Base-by-base conservation (phyloP, 2,888 invertebrate species). In the Amblyjoppa fuscipennis region DNA sequence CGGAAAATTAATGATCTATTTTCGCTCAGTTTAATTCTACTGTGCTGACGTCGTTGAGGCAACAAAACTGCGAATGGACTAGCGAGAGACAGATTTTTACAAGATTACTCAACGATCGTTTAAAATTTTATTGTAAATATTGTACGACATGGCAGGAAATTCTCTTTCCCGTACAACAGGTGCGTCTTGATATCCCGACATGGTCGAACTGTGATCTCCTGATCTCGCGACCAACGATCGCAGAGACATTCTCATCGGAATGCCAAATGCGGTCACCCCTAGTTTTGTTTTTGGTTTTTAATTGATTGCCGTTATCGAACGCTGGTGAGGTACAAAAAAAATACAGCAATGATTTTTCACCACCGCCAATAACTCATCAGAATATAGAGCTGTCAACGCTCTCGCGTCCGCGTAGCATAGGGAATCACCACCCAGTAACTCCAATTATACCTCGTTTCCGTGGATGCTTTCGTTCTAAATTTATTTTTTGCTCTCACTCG, bases 401-500 rank as follows among this genome's bases (percentile, higher is more conserved):
- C 38, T 56, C 56, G 71, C 20, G 38, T 71, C n/a, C 38, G 16
- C 56, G 38, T 13, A 34, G 34, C 11, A 38, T 56, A 20, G 56
- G 38, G 71, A 38, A 38, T 25, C 53, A 41, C 7, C 20, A 56
- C 34, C 41, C 34, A 56, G 38, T 7, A 28, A n/a, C 70, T 53
- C 51, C 70, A 71, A 71, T 71, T 51, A 71, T 53, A 11, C 11
- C 53, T 51, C 70, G 70, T 71, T 71, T 53, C 70, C n/a, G 16
- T 28, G 61, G 16, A 34, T 20, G 51, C 5, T 53, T 31, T 51
- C n/a, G 13, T 71, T 51, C n/a, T 0, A 34, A 45, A 25, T 49
- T 45, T 13, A 13, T n/a, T 49, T 69, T 56, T 20, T 6, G 6
- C 56, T 20, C 20, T 28, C 28, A 51, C 49, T 70, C 51, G 49